Percentiles rank a stretch among this genome's conserved stretches.
Evolutionary conservation across 2,888 invertebrate species (phyloP).

Genomic region (Strigamia crassipes): DNA sequence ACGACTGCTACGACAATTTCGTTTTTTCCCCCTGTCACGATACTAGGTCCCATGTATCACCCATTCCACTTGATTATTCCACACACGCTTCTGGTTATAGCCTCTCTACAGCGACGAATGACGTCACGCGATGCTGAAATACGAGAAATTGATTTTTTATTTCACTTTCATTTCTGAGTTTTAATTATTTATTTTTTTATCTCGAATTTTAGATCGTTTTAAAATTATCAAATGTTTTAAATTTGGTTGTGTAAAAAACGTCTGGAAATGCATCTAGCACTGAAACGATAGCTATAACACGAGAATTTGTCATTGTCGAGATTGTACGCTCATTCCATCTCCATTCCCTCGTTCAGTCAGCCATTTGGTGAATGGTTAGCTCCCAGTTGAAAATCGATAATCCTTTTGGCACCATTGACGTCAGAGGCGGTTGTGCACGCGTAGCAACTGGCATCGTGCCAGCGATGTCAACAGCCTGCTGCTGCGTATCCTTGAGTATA

Average conservation of each 20-base stretch:
- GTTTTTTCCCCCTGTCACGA: background rate
- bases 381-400: slow-evolving; percentile 20
- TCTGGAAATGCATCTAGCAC: no score
- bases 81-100: background rate
- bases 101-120: background rate
- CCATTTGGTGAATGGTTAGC: slow-evolving; percentile 13
- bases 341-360: slow-evolving; percentile 5
- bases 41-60: background rate
- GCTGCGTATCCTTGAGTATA: slow-evolving; percentile 3
- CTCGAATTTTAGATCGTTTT: background rate
- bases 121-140: background rate
- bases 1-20: background rate
- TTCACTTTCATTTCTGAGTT: background rate
- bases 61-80: background rate
- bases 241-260: background rate
- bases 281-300: background rate
- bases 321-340: slow-evolving; percentile 2
- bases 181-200: background rate
- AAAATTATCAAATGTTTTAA: no score
- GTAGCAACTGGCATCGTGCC: slow-evolving; percentile 1
- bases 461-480: slow-evolving; percentile 13
- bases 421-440: background rate
- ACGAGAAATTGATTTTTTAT: background rate
- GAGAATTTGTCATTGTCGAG: background rate
- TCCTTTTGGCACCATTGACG: slow-evolving; percentile 7